Evolutionary conservation across 1,140 invertebrate genomes (phyloP).

Genomic region (Carposina sasakii): DNA sequence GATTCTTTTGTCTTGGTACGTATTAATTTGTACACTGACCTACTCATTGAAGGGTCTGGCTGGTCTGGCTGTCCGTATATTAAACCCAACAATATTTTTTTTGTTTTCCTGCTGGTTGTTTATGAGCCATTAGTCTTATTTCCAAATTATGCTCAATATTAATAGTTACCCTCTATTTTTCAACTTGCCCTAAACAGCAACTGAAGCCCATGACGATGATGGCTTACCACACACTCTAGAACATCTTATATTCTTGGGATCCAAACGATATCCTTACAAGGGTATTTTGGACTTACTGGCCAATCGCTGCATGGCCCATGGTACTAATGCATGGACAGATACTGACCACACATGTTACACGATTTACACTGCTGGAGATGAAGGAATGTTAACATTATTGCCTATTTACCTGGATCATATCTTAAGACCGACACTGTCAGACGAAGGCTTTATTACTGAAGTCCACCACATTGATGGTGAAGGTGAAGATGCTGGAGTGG

Average conservation of each 20-base stretch:
- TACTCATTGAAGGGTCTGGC: background rate
- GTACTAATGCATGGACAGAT: constrained; percentile 91
- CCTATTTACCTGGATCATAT: constrained; percentile 95
- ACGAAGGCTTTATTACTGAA: constrained; percentile 89
- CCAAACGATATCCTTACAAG: constrained; percentile 92
- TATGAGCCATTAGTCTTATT: no score
- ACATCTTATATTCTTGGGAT: constrained; percentile 93
- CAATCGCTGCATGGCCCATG: constrained; percentile 90
- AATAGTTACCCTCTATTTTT: no score
- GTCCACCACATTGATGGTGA: constrained; percentile 92
- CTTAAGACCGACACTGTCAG: constrained; percentile 86
- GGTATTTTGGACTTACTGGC: constrained; percentile 91
- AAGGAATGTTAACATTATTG: constrained; percentile 90
- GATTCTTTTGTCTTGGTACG: constrained; percentile 89
- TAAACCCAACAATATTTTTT: background rate
- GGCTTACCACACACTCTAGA: constrained; percentile 94
- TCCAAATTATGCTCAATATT: no score
- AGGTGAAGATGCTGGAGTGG: constrained; percentile 92
- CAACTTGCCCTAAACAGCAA: no score
- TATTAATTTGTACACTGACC: constrained; percentile 6
- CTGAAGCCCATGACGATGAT: constrained; percentile 93
- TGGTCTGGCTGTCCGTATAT: background rate
- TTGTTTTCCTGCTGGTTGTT: constrained; percentile 17
- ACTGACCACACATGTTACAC: constrained; percentile 93
- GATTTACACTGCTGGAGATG: constrained; percentile 87